Base-by-base conservation (phyloP, 2,888 invertebrate species). In the Uloborus plumipes region DNA sequence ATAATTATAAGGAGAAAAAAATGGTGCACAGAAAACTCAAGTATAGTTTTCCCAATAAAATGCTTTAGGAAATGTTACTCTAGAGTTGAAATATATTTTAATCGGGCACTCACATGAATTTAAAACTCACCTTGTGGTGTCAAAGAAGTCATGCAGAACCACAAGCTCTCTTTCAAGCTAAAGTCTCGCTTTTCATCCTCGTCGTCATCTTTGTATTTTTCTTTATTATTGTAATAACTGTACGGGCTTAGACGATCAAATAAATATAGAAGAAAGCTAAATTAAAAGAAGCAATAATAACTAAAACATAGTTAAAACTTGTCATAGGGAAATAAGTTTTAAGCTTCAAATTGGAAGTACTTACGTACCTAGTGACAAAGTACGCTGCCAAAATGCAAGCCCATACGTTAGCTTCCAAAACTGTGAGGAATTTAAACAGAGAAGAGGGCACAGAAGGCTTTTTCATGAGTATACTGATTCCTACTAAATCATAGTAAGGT, bases 111-210 rank as follows among this genome's bases (percentile, higher is more conserved):
- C 39, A 39, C 1, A 39, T 39, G 47, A 39, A 13, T n/a, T n/a
- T 13, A 16, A 20, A 14, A 66, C 26, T 81, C 81, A 91, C 92
- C 91, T 89, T 93, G 93, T 0, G 99, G 99, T 0, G 98, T 99
- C 20, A 99, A 90, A 51, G 98, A 98, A 58, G 98, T 98, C 97
- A 99, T 97, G 88, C 98, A 98, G 89, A 99, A 99, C 98, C 98
- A 99, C 0, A 99, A 91, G 88, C 98, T 98, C 89, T 99, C 99
- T 88, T 97, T 98, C 51, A 99, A 90, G 62, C 94, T 96, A 88
- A 99, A 99, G 88, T 97, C 95, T 4, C 98, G 91, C 88, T 97
- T 97, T 88, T 97, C 97, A 86, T 96, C 95, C 86, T 97, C 96
- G 78, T 96, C 94, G 51, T 88, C 88, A 55, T 87, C 86, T 88